Conservation (phyloP, 2,113 vertebrate species). For the Speoplatyrhinus poulsoni region DNA sequence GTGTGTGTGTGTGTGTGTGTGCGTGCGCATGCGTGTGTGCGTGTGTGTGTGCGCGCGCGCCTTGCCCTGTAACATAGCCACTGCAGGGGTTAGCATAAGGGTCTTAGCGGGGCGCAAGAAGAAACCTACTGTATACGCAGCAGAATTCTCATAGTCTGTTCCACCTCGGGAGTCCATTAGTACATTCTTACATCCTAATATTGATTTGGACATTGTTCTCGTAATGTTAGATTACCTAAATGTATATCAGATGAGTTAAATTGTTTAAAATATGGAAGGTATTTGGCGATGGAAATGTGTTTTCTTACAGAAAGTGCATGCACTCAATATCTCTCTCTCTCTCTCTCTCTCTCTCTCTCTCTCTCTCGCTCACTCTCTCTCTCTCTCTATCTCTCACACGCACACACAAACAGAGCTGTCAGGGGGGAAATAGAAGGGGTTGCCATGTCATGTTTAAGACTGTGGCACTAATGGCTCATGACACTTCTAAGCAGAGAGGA, state of each 20-base stretch:
- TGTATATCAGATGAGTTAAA: too few relatives aligned
- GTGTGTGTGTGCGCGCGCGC: slow-evolving; percentile 9
- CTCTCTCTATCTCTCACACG: slow-evolving; percentile 12
- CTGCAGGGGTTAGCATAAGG: slow-evolving; percentile 6
- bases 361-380: slow-evolving; percentile 13
- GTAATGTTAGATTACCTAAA: too few relatives aligned
- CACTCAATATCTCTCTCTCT: neutral
- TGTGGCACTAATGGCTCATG: slow-evolving; percentile 74
- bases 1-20: slow-evolving; percentile 25
- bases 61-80: slow-evolving; percentile 16
- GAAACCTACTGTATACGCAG: slow-evolving; percentile 2
- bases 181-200: slow-evolving; percentile 1
- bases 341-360: slow-evolving; percentile 6
- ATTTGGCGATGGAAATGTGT: too few relatives aligned
- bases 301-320: neutral
- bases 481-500: slow-evolving; percentile 74
- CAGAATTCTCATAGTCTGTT: slow-evolving; percentile 5
- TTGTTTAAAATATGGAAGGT: too few relatives aligned
- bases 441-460: slow-evolving; percentile 66
- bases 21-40: too few relatives aligned
- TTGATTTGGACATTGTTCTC: slow-evolving; percentile 13
- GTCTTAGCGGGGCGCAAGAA: slow-evolving; percentile 6
- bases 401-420: slow-evolving; percentile 39
- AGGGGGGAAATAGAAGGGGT: slow-evolving; percentile 56
- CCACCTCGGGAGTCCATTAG: slow-evolving; percentile 5